Conservation (phyloP, 2,797 vertebrate species). For the Caiman crocodilus region DNA sequence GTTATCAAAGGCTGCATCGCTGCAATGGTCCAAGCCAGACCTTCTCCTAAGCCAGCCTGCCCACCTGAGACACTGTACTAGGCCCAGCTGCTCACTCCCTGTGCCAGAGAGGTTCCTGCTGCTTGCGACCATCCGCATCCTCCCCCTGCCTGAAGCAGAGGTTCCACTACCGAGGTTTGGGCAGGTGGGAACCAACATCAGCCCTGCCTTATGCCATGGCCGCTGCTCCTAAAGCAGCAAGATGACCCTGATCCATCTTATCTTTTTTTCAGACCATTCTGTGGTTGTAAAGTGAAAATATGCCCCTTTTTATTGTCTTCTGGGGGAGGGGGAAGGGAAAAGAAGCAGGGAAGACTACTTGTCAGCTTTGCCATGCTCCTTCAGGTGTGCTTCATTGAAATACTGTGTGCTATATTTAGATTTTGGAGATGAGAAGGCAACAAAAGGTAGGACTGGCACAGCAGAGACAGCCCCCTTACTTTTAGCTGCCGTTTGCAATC, state of each 20-base stretch:
- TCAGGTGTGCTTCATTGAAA: not conserved
- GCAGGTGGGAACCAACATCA: not conserved
- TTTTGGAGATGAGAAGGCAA: not conserved
- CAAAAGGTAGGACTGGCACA: rapidly evolving
- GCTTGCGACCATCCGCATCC: not conserved
- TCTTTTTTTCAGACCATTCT: rapidly evolving
- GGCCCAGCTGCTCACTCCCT: not conserved
- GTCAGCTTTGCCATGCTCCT: not conserved
- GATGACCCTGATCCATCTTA: rapidly evolving
- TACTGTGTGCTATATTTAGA: not conserved
- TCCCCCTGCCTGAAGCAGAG: not conserved
- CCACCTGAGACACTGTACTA: rapidly evolving
- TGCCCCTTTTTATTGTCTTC: not conserved
- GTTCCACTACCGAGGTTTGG: not conserved
- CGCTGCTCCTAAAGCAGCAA: no score
- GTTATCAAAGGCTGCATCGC: not conserved
- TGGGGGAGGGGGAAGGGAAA: not conserved
- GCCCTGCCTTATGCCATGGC: not conserved
- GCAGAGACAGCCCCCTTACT: not conserved
- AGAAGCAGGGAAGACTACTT: not conserved
- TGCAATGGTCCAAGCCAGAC: not conserved
- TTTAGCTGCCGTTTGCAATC: not conserved
- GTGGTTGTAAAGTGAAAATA: rapidly evolving
- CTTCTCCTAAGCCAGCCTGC: not conserved
- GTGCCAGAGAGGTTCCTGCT: rapidly evolving